Conservation (phyloP, 1,140 invertebrate genomes). For the Drosophila saltans region DNA sequence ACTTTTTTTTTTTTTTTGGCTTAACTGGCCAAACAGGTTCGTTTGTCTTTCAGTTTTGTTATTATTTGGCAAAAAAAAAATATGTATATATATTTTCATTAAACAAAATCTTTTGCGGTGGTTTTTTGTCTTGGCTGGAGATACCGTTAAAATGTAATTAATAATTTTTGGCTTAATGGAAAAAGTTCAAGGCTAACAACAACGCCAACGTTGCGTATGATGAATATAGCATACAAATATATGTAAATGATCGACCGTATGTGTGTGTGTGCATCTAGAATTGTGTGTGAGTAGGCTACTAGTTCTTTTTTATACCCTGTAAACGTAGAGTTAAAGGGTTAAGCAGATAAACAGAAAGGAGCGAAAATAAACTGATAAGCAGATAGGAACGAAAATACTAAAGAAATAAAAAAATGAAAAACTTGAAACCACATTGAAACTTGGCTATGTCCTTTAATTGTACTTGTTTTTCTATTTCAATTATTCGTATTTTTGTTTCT, state of each 20-base stretch:
- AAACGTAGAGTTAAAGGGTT: neutral
- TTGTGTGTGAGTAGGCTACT: conserved; percentile 63
- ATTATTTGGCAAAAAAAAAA: neutral
- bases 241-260: neutral
- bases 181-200: conserved; percentile 64
- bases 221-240: conserved; percentile 16
- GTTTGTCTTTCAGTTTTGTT: conserved; percentile 19
- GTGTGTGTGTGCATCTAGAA: conserved; percentile 29
- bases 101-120: conserved; percentile 35
- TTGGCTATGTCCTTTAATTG: no score
- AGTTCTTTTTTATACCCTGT: conserved; percentile 11
- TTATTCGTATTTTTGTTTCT: no score
- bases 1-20: conserved; percentile 40
- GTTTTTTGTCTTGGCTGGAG: conserved; percentile 25
- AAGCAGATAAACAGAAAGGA: neutral
- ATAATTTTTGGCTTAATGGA: conserved; percentile 55
- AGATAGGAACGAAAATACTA: no score
- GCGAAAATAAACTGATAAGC: no score
- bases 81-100: conserved; percentile 1
- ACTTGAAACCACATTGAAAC: no score
- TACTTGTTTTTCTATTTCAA: no score
- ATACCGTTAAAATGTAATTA: conserved; percentile 76
- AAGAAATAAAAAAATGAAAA: no score
- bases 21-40: conserved; percentile 55
- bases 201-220: conserved; percentile 56